Percentiles rank a stretch among this genome's conserved stretches.
phyloP scores from a whole-genome alignment of 2,113 vertebrate genomes.

The Montifringilla adamsi region DNA sequence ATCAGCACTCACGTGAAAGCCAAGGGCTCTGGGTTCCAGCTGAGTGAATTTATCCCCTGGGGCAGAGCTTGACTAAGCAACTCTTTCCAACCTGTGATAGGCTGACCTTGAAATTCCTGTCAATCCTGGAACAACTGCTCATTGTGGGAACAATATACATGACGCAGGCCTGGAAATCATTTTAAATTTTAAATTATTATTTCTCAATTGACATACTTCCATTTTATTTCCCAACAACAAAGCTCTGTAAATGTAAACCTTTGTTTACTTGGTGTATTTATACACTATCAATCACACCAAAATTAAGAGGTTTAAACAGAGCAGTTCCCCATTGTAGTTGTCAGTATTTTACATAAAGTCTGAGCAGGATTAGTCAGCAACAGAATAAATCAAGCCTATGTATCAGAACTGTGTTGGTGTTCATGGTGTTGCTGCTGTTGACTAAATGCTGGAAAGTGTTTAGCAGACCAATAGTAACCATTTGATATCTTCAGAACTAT shows the following conservation, averaged over 20 bases:
- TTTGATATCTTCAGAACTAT: not conserved
- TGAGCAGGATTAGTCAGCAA: not conserved
- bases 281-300: not conserved
- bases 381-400: not conserved
- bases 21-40: not conserved
- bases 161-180: not conserved
- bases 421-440: not conserved
- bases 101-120: not conserved
- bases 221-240: not conserved
- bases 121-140: not conserved
- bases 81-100: not conserved
- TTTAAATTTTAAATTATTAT: not conserved
- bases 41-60: not conserved
- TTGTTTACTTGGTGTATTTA: not conserved
- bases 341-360: not conserved
- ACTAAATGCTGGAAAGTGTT: not conserved
- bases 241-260: not conserved
- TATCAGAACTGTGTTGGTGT: not conserved
- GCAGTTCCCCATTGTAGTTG: not conserved
- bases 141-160: not conserved
- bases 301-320: not conserved
- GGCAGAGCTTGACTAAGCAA: not conserved
- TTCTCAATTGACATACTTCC: not conserved
- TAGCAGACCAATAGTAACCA: not conserved
- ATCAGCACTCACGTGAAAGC: not conserved